Evolutionary conservation across 2,113 vertebrate genomes (phyloP).

Genomic region (Vombatus ursinus): DNA sequence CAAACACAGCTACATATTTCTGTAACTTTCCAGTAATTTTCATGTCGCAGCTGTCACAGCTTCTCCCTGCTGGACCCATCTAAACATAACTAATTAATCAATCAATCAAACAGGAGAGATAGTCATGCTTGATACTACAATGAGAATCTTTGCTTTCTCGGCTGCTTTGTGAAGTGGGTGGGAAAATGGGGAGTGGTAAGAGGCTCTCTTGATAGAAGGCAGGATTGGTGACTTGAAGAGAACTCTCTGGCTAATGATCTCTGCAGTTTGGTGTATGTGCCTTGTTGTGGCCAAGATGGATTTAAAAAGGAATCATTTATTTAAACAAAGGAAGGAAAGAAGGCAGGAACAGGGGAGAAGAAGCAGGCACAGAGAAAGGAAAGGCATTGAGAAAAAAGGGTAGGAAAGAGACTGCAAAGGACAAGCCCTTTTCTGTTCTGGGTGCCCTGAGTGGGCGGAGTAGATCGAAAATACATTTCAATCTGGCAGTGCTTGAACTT

Average conservation of each 20-base stretch:
- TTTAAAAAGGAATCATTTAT: conserved; percentile 2
- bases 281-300: background rate
- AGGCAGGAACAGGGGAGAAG: background rate
- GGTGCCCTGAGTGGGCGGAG: background rate
- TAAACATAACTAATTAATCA: conserved; percentile 78
- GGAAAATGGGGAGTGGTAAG: conserved; percentile 15
- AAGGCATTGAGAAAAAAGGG: background rate
- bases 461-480: background rate
- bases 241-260: conserved; percentile 44
- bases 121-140: conserved; percentile 55
- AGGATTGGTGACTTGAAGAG: conserved; percentile 40
- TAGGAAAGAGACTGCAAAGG: background rate
- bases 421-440: background rate
- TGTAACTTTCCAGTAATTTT: conserved; percentile 75
- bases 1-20: conserved; percentile 68
- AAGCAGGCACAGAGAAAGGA: background rate
- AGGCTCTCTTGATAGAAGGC: conserved; percentile 7
- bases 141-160: conserved; percentile 51
- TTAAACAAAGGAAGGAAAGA: conserved; percentile 17
- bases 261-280: conserved; percentile 40
- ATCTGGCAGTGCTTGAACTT: background rate
- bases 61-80: conserved; percentile 70
- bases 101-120: conserved; percentile 70
- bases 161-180: conserved; percentile 14
- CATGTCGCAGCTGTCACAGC: conserved; percentile 72